Percentiles rank a stretch among this genome's conserved stretches.
phyloP scores from a whole-genome alignment of 2,888 invertebrate species.

The Melanostoma scalare region DNA sequence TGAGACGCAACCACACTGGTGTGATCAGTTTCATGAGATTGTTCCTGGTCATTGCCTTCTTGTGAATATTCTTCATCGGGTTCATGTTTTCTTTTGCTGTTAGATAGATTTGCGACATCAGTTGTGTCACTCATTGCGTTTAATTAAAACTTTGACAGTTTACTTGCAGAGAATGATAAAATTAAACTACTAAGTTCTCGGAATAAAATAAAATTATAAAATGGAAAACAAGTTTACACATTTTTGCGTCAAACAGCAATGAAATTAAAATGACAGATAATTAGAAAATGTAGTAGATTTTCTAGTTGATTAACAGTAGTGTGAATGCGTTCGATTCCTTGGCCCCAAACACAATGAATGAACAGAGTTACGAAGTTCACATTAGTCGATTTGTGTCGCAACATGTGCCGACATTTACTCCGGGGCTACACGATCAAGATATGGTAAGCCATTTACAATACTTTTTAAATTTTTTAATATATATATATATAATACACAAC shows the following conservation, averaged over 20 bases:
- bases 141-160: not conserved
- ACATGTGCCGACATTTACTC: too few relatives aligned
- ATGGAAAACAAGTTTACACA: slow-evolving; percentile 6
- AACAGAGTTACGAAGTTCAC: too few relatives aligned
- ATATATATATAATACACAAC: too few relatives aligned
- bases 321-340: too few relatives aligned
- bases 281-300: not conserved
- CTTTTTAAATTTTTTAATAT: too few relatives aligned
- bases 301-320: not conserved
- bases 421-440: too few relatives aligned
- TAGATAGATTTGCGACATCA: not conserved
- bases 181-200: not conserved
- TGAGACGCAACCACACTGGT: slow-evolving; percentile 90
- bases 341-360: too few relatives aligned
- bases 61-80: not conserved
- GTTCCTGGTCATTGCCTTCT: not conserved
- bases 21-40: slow-evolving; percentile 73
- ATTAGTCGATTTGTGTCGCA: too few relatives aligned
- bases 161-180: not conserved
- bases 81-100: not conserved
- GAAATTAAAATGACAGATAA: slow-evolving; percentile 9
- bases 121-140: slow-evolving; percentile 22
- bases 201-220: not conserved
- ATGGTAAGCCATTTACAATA: too few relatives aligned
- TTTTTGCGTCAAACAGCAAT: too few relatives aligned